phyloP scores from a whole-genome alignment of 2,888 invertebrate genomes.

The Lutraria lutraria region DNA sequence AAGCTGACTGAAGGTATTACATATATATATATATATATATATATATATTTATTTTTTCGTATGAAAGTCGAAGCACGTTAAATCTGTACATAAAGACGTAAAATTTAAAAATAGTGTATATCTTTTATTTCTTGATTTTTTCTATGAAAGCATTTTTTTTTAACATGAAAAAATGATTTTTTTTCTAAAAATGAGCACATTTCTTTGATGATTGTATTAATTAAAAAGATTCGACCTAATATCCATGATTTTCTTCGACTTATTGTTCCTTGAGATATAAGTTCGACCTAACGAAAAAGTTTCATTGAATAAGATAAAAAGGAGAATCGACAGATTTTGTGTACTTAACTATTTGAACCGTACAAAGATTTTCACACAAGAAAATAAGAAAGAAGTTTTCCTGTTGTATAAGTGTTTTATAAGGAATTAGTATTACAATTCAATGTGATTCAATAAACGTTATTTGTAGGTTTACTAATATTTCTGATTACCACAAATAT shows the following conservation, averaged over 20 bases:
- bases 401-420: not conserved
- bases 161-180: not conserved
- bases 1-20: no score
- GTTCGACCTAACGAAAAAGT: not conserved
- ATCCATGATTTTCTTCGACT: not conserved
- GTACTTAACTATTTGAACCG: not conserved
- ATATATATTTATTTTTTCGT: not conserved
- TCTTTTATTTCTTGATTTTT: not conserved
- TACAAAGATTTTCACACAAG: not conserved
- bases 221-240: slow-evolving; percentile 1
- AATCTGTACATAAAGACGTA: not conserved
- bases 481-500: not conserved
- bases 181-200: not conserved
- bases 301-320: not conserved
- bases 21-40: not conserved
- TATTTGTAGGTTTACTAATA: not conserved
- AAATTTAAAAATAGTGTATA: not conserved
- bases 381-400: not conserved
- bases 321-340: not conserved
- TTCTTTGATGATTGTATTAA: no score
- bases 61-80: not conserved
- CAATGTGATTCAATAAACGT: not conserved
- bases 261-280: slow-evolving; percentile 1
- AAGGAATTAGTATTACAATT: not conserved
- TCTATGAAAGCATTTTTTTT: not conserved